Evolutionary conservation across 2,113 vertebrate genomes (phyloP).

Genomic region (Lutjanus erythropterus): DNA sequence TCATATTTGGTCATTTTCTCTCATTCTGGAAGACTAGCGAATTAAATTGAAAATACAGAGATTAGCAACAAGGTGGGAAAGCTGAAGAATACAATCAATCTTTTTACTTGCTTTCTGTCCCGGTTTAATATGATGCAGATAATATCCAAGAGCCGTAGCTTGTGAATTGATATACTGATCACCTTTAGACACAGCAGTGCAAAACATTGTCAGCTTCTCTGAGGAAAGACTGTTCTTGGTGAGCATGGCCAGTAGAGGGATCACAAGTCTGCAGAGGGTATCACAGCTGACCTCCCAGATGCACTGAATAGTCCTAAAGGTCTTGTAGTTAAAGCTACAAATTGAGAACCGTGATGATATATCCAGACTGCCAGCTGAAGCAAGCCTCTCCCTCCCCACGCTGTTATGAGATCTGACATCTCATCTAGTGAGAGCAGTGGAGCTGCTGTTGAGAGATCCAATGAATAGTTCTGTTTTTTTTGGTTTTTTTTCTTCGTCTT

Average conservation of each 20-base stretch:
- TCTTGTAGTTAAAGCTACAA: conserved; percentile 56
- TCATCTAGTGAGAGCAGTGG: conserved; percentile 11
- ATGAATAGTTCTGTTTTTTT: conserved; percentile 14
- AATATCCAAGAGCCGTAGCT: conserved; percentile 77
- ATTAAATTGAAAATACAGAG: conserved; percentile 75
- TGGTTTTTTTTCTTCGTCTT: conserved; percentile 8
- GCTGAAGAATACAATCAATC: conserved; percentile 63
- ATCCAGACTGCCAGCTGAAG: conserved; percentile 64
- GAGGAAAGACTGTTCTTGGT: conserved; percentile 64
- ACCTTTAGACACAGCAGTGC: conserved; percentile 82
- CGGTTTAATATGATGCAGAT: conserved; percentile 82
- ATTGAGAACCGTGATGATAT: conserved; percentile 71
- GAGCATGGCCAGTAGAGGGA: conserved; percentile 25
- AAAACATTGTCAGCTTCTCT: conserved; percentile 82
- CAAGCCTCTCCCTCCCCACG: conserved; percentile 8
- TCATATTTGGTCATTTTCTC: conserved; percentile 72
- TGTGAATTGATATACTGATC: conserved; percentile 87
- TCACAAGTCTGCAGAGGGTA: conserved; percentile 16
- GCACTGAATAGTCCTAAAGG: conserved; percentile 39
- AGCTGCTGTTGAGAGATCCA: conserved; percentile 18
- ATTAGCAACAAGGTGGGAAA: conserved; percentile 65
- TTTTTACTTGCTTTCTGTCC: conserved; percentile 72
- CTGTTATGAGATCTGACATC: conserved; percentile 33
- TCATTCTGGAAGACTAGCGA: conserved; percentile 64
- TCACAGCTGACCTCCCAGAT: conserved; percentile 41